Percentiles rank a stretch among this genome's conserved stretches.
Conservation (phyloP, 1,140 invertebrate genomes). For the Lepidurus arcticus region DNA sequence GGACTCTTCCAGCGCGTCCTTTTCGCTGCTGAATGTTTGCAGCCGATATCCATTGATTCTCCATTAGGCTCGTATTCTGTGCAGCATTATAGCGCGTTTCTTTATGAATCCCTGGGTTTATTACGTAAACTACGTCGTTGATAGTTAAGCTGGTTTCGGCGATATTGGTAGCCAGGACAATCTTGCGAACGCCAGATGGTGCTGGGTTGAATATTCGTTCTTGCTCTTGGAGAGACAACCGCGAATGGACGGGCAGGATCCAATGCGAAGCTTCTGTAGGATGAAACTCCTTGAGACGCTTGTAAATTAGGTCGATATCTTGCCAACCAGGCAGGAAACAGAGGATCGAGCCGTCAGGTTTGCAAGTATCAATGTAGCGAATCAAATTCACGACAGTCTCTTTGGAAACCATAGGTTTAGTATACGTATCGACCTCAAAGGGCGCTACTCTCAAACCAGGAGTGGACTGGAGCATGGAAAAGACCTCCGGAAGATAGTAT, state of each 20-base stretch:
- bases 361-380: slow-evolving; percentile 41
- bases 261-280: slow-evolving; percentile 34
- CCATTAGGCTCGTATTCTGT: slow-evolving; percentile 41
- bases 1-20: slow-evolving; percentile 62
- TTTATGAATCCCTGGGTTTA: slow-evolving; percentile 52
- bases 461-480: neutral
- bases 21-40: slow-evolving; percentile 59
- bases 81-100: slow-evolving; percentile 39
- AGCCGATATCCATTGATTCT: slow-evolving; percentile 52
- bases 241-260: slow-evolving; percentile 47
- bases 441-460: neutral
- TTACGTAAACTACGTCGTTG: slow-evolving; percentile 51
- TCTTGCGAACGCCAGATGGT: slow-evolving; percentile 45
- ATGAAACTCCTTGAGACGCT: slow-evolving; percentile 31
- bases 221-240: slow-evolving; percentile 48
- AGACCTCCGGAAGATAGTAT: slow-evolving; percentile 52
- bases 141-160: slow-evolving; percentile 52
- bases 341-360: slow-evolving; percentile 54
- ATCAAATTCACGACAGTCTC: slow-evolving; percentile 35
- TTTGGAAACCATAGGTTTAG: slow-evolving; percentile 30
- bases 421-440: slow-evolving; percentile 24
- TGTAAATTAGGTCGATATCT: slow-evolving; percentile 46
- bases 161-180: slow-evolving; percentile 51
- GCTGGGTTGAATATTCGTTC: slow-evolving; percentile 45
- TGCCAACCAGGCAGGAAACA: slow-evolving; percentile 61